phyloP scores from a whole-genome alignment of 2,797 vertebrate species.

The Gallinago solitaria region DNA sequence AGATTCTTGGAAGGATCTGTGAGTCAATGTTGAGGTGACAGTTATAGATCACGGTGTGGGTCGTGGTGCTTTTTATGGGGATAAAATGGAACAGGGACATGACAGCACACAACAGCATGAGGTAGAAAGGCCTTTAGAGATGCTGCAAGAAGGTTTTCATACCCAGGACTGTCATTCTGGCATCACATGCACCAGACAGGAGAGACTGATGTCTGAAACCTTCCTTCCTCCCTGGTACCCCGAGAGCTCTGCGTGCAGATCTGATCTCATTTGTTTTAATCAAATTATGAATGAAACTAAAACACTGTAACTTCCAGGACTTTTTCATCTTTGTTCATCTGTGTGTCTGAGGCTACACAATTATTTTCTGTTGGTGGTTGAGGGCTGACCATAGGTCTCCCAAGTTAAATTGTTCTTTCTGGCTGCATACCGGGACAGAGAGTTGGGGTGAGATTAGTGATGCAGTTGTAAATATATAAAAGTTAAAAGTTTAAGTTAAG shows the following conservation, averaged over 20 bases:
- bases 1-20: neutral
- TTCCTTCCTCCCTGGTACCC: neutral
- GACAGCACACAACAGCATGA: neutral
- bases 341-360: neutral
- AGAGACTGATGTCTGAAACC: neutral
- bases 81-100: neutral
- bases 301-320: neutral
- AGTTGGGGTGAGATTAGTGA: neutral
- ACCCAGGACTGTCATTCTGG: neutral
- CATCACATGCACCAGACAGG: neutral
- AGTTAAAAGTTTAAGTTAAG: neutral
- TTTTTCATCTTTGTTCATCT: neutral
- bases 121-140: neutral
- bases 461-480: neutral
- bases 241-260: accelerated
- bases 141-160: neutral
- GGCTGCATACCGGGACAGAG: neutral
- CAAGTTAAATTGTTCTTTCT: neutral
- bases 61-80: neutral
- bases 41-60: neutral
- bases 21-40: neutral
- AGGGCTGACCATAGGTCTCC: neutral
- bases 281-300: neutral
- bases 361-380: neutral
- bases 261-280: neutral